Percentiles rank a stretch among this genome's conserved stretches.
Conservation (phyloP, 1,140 invertebrate genomes). For the Dermatophagoides farinae region DNA sequence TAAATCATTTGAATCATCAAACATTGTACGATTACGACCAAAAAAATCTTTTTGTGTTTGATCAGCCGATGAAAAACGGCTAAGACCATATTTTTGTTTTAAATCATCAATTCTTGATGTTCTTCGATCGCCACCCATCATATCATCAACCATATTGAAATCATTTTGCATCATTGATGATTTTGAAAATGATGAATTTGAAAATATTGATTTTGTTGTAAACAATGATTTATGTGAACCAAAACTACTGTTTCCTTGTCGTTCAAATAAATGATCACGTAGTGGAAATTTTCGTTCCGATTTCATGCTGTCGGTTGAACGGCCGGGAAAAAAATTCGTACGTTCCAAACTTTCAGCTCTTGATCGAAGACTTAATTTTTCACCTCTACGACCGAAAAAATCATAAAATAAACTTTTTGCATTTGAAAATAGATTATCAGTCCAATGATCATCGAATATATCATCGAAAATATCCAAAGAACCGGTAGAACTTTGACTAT, state of each 20-base stretch:
- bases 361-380: not conserved
- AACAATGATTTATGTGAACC: not conserved
- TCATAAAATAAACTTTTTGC: not conserved
- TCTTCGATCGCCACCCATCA: conserved; percentile 11
- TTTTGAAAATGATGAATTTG: not conserved
- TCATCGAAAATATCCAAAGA: conserved; percentile 23
- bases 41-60: not conserved
- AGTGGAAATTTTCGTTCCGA: too few relatives aligned
- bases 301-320: too few relatives aligned
- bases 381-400: not conserved
- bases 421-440: conserved; percentile 19
- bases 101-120: conserved; percentile 5
- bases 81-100: too few relatives aligned
- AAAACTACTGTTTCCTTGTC: not conserved
- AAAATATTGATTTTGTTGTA: not conserved
- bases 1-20: not conserved
- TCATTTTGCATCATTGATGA: not conserved
- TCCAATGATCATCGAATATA: conserved; percentile 22
- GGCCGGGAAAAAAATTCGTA: not conserved
- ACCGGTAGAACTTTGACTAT: conserved; percentile 20
- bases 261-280: too few relatives aligned
- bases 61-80: not conserved
- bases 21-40: not conserved
- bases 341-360: conserved; percentile 14
- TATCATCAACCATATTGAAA: not conserved